Base-by-base conservation (phyloP, 1,140 invertebrate genomes). In the Calliopsis andreniformis region DNA sequence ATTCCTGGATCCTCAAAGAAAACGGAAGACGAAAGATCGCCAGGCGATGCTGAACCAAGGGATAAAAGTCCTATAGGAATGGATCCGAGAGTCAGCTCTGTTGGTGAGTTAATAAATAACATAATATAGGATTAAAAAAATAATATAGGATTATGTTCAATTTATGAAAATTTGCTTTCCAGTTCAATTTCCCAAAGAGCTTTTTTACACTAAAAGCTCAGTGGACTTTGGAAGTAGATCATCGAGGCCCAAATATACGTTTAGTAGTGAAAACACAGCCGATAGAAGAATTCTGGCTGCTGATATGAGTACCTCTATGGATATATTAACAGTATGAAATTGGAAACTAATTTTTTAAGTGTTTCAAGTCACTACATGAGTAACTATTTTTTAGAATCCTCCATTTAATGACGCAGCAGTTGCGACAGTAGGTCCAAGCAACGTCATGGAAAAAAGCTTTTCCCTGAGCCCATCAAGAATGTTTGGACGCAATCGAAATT, bases 291-390 rank as follows among this genome's bases (percentile, higher is more conserved):
- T 43, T 4, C 39, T 67, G 0, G 42, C 20, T 3, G 63, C 23
- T 1, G 82, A 83, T 23, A 67, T 70, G 6, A 47, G 62, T 39
- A 80, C 81, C 0, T 78, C 76, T 12, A 69, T 69, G 18, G 58
- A 83, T 35, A 12, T 82, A 6, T 25, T 23, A 10, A 12, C 58
- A 49, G 80, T 82, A 72, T 10, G 20, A 6, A n/a, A n/a, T n/a
- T 2, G 16, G 0, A 3, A 12, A 20, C 42, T 30, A n/a, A 20
- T 16, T 62, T 12, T 2, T 39, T 23, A n/a, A 49, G 42, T 43
- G 5, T n/a, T n/a, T n/a, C n/a, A n/a, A n/a, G n/a, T n/a, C n/a
- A n/a, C n/a, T n/a, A n/a, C n/a, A 51, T 2, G 6, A 25, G 4
- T 28, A 12, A 45, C n/a, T 45, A 3, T 18, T 18, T 45, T 45